Evolutionary conservation across 2,113 vertebrate genomes (phyloP).

Genomic region (Amblyopsis rosae): DNA sequence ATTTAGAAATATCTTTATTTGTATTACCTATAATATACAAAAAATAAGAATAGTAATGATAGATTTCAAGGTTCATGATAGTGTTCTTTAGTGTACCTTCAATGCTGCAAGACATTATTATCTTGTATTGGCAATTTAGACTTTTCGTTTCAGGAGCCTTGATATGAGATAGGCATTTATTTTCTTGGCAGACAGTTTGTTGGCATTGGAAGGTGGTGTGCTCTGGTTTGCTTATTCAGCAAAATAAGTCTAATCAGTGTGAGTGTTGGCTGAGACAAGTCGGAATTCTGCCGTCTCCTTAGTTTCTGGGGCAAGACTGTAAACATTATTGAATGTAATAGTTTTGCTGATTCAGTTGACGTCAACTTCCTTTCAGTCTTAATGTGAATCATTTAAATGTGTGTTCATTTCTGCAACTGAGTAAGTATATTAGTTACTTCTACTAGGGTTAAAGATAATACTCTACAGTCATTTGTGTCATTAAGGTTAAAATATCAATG

Average conservation of each 20-base stretch:
- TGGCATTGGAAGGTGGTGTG: conserved; percentile 15
- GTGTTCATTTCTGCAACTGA: conserved; percentile 36
- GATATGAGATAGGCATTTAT: conserved; percentile 5
- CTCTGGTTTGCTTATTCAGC: conserved; percentile 46
- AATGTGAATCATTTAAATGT: conserved; percentile 33
- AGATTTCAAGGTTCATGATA: not conserved
- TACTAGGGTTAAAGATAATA: too few species aligned
- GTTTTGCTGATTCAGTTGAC: conserved; percentile 27
- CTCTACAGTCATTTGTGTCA: conserved; percentile 4
- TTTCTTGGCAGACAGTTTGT: conserved; percentile 26
- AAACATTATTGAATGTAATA: conserved; percentile 12
- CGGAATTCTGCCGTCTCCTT: conserved; percentile 31
- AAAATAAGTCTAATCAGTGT: conserved; percentile 48
- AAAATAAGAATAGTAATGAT: not conserved
- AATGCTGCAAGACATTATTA: not conserved
- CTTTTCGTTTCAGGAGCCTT: conserved; percentile 20
- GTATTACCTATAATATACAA: too few species aligned
- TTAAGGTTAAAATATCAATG: conserved; percentile 2
- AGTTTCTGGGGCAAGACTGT: conserved; percentile 9
- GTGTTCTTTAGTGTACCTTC: not conserved
- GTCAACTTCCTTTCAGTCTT: conserved; percentile 17
- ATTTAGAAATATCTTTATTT: too few species aligned
- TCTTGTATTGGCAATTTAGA: not conserved
- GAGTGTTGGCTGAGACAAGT: conserved; percentile 26
- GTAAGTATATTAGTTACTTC: conserved; percentile 26